Evolutionary conservation across 2,113 vertebrate genomes (phyloP), one percentile per base, ranked within the genome.

Genomic region (Gallinago media): DNA sequence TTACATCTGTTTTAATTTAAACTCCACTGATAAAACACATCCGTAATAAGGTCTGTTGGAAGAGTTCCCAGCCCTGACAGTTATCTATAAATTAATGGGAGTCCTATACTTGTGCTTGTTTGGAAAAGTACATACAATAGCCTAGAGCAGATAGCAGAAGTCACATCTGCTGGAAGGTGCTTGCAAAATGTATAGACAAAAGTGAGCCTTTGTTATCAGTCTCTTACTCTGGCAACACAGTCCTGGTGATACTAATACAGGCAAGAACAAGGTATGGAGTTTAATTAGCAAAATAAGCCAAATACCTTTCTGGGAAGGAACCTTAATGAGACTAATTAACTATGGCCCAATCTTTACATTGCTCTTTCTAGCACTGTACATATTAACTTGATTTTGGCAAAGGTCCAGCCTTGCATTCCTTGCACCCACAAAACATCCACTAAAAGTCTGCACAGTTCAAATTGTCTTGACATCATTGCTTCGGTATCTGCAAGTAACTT

Each of bases 81-180:
- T 84, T 97, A 95, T 91, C 79, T 97, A 61, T 85, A 92, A 96
- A 96, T 93, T 95, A 93, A 96, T 93, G 63, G 70, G 50, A 93
- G 54, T 78, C 67, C 6, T 81, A 92, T 79, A 79, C 55, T 86
- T 49, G n/a, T 19, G 23, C 88, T 67, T 79, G 50, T 86, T 91
- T 90, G 72, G 49, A 92, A 95, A 88, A 91, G 25, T 74, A 72
- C 66, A 27, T 87, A 84, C 56, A 56, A 92, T 34, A 67, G 40
- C 59, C 40, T 92, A 49, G 50, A 85, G 77, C 34, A 85, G 52
- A 74, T 52, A 81, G 40, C 32, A 73, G 42, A 88, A 87, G 62
- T 47, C 74, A 22, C 58, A 68, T 42, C 5, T 79, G 55, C 58
- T 59, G 38, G 21, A 89, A 25, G 14, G n/a, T 34, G 21, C 9